A percentile compares a stretch with the other conserved stretches of the same genome.
These are phyloP conservation scores for Aspidiotus rigidus DNA, from an alignment of 2,888 invertebrate genomes.

Conservation along the genomic window DNA sequence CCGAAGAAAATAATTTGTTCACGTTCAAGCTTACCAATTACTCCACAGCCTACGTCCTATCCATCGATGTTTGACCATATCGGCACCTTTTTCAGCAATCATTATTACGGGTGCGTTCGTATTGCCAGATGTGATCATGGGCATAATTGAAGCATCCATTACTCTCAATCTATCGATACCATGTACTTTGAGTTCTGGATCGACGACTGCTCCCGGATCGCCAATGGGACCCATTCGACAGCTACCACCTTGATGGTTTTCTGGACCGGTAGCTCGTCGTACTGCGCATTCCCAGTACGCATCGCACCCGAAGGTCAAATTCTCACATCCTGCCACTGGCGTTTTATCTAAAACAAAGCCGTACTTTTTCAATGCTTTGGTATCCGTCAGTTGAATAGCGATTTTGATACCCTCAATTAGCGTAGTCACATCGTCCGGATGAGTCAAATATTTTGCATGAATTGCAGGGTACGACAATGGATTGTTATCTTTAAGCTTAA, in stretches of 20 bases:
- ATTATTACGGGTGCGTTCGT: conserved; percentile 52
- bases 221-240: conserved; percentile 54
- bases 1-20: too few relatives aligned
- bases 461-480: conserved; percentile 76
- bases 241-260: conserved; percentile 57
- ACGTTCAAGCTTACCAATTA: conserved; percentile 37
- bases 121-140: conserved; percentile 49
- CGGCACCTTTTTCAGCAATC: conserved; percentile 52
- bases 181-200: conserved; percentile 46
- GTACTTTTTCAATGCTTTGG: conserved; percentile 53
- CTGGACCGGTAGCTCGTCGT: conserved; percentile 52
- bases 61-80: conserved; percentile 48
- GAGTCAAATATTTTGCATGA: conserved; percentile 69
- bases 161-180: conserved; percentile 48
- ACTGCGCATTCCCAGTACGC: conserved; percentile 55
- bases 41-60: conserved; percentile 40
- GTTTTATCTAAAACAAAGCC: conserved; percentile 67
- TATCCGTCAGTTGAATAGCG: conserved; percentile 60
- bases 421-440: conserved; percentile 67
- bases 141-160: conserved; percentile 52
- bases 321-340: conserved; percentile 64
- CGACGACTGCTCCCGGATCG: conserved; percentile 53
- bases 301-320: conserved; percentile 59
- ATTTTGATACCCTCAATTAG: conserved; percentile 77
- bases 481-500: conserved; percentile 63